These are phyloP conservation scores for Takifugu ocellatus DNA, from an alignment of 2,797 vertebrate species.

Conservation along the genomic window DNA sequence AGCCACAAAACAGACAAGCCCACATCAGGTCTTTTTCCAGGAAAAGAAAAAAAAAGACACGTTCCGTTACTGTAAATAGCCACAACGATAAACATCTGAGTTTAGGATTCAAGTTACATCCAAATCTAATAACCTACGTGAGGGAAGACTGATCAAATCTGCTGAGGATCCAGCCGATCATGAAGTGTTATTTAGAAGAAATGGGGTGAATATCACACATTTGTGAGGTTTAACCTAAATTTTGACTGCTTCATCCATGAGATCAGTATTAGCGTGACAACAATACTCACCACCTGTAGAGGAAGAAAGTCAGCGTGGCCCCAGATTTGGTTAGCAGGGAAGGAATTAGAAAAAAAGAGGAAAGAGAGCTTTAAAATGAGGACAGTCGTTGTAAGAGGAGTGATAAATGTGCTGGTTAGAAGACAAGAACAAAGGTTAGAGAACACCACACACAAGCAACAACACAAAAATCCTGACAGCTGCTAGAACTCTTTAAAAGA, in stretches of 20 bases:
- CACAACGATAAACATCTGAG: background rate
- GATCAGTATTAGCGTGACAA: background rate
- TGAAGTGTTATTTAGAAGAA: background rate
- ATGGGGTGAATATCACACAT: too few species aligned
- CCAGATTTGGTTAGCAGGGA: conserved; percentile 56
- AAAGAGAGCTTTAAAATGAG: conserved; percentile 43
- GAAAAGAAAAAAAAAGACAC: conserved; percentile 1
- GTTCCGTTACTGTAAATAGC: background rate
- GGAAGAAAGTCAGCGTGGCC: conserved; percentile 47
- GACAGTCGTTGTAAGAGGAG: conserved; percentile 43
- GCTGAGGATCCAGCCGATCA: background rate
- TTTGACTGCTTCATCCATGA: background rate
- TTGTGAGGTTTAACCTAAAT: too few species aligned
- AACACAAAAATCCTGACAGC: too few species aligned
- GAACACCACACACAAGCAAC: background rate
- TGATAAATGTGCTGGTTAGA: conserved; percentile 4
- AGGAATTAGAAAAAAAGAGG: conserved; percentile 39
- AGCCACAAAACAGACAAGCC: conserved; percentile 6
- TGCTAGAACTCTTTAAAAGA: too few species aligned
- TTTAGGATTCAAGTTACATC: too few species aligned
- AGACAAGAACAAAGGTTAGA: conserved; percentile 5
- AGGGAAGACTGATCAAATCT: too few species aligned
- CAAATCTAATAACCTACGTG: too few species aligned
- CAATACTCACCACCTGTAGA: conserved; percentile 76
- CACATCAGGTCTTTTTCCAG: conserved; percentile 4